Conservation (phyloP, 2,113 vertebrate species). For the Periophthalmus modestus region DNA sequence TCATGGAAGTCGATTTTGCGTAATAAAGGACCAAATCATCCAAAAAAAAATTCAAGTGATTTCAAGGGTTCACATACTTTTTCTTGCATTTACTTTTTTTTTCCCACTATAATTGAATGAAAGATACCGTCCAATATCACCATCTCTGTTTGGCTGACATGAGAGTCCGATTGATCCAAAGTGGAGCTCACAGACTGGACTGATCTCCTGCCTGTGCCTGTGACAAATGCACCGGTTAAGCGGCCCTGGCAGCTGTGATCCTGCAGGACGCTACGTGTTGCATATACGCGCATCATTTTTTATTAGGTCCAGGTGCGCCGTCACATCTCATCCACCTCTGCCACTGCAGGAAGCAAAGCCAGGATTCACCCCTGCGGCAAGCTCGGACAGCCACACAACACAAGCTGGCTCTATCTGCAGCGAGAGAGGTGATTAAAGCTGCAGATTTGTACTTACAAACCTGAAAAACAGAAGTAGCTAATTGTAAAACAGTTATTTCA, state of each 20-base stretch:
- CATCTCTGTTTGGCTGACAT: conserved; percentile 39
- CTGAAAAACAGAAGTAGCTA: too few species aligned
- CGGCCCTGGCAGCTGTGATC: conserved; percentile 60
- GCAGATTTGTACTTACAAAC: background rate
- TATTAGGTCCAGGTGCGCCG: conserved; percentile 58
- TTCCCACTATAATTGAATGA: background rate
- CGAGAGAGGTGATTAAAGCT: background rate
- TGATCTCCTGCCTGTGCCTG: conserved; percentile 16
- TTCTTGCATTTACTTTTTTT: too few species aligned
- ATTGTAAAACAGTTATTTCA: too few species aligned
- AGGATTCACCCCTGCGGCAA: background rate
- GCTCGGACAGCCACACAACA: background rate
- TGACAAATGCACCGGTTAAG: conserved; percentile 62
- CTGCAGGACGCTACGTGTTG: conserved; percentile 59
- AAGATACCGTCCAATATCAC: conserved; percentile 7
- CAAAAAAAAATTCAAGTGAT: too few species aligned
- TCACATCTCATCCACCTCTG: conserved; percentile 14
- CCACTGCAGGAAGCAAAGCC: conserved; percentile 7
- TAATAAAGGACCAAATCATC: too few species aligned
- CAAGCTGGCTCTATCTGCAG: background rate
- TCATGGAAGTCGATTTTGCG: too few species aligned
- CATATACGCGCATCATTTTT: conserved; percentile 38
- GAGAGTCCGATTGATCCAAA: conserved; percentile 52
- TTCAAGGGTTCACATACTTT: too few species aligned
- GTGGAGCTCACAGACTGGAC: conserved; percentile 23